These are phyloP conservation scores for Lithobates sylvaticus DNA, from an alignment of 2,797 vertebrate species.

Conservation along the genomic window DNA sequence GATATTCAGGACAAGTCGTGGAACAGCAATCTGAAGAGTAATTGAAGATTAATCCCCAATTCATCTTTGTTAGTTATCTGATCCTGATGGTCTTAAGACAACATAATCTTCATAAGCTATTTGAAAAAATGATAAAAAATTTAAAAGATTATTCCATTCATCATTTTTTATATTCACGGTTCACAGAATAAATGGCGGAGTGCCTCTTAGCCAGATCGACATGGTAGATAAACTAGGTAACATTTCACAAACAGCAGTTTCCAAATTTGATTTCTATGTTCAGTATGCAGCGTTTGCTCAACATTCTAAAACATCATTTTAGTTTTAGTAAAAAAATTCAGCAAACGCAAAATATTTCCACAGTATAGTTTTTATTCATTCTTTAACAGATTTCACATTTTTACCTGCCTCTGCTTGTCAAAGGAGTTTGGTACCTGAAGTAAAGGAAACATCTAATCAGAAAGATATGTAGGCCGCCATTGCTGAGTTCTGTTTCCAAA, in stretches of 20 bases:
- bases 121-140: constrained; percentile 70
- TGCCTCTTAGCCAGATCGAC: neutral
- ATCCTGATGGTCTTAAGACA: constrained; percentile 66
- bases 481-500: too few species aligned
- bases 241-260: neutral
- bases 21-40: constrained; percentile 65
- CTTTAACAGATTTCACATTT: too few species aligned
- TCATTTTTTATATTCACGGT: constrained; percentile 53
- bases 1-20: constrained; percentile 66
- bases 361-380: too few species aligned
- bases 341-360: too few species aligned
- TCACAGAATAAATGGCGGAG: constrained; percentile 55
- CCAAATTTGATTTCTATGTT: neutral
- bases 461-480: too few species aligned
- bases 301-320: neutral
- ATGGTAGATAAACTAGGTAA: neutral
- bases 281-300: neutral
- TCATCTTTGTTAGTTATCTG: constrained; percentile 67
- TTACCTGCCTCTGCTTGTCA: too few species aligned
- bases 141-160: constrained; percentile 68
- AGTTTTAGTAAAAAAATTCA: too few species aligned
- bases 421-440: too few species aligned
- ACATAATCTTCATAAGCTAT: constrained; percentile 65
- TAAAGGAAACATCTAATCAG: too few species aligned
- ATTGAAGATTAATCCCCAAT: constrained; percentile 65